Evolutionary conservation across 92 coral and sea anemone genomes (phyloP).

Genomic region (Epizoanthus ramosus): DNA sequence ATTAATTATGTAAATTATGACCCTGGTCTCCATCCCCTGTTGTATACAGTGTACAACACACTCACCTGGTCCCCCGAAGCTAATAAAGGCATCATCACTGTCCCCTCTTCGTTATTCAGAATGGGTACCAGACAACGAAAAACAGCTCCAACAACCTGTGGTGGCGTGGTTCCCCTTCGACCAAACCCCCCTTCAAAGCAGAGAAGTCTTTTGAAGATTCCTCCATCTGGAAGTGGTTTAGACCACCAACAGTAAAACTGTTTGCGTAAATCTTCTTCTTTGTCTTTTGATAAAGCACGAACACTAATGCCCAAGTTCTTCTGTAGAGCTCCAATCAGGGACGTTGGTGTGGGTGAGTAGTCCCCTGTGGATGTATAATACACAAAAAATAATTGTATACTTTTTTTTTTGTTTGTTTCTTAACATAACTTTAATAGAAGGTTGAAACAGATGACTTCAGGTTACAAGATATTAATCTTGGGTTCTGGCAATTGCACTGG

Average conservation of each 20-base stretch:
- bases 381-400: too few relatives aligned
- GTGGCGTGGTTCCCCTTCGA: constrained; percentile 60
- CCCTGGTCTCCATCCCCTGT: too few relatives aligned
- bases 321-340: constrained; percentile 87
- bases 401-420: too few relatives aligned
- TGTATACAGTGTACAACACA: too few relatives aligned
- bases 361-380: too few relatives aligned
- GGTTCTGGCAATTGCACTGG: too few relatives aligned
- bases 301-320: constrained; percentile 82
- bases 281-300: constrained; percentile 72
- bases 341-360: constrained; percentile 84
- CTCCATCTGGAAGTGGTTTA: constrained; percentile 76
- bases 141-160: constrained; percentile 90
- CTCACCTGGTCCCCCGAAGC: constrained; percentile 92
- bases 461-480: too few relatives aligned
- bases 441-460: too few relatives aligned
- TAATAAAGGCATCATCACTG: constrained; percentile 92
- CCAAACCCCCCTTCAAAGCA: constrained; percentile 99
- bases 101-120: constrained; percentile 78
- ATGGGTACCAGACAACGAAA: constrained; percentile 91
- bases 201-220: constrained; percentile 77
- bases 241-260: constrained; percentile 99
- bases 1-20: too few relatives aligned
- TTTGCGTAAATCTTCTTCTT: constrained; percentile 88
- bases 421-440: too few relatives aligned